Conservation (phyloP, 2,797 vertebrate genomes). For the Hippocampus kuda region DNA sequence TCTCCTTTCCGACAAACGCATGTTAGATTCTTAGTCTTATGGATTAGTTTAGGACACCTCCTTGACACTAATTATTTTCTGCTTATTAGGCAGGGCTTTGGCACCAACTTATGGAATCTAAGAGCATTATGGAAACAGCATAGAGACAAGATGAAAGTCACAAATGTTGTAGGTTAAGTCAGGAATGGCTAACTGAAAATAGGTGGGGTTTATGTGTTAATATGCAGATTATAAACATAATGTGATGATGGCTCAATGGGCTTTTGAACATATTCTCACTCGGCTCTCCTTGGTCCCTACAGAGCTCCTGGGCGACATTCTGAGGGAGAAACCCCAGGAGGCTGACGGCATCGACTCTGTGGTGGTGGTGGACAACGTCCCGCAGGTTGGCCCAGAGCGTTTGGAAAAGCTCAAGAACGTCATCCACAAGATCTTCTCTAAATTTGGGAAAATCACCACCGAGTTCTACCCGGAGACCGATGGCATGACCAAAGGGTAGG, state of each 20-base stretch:
- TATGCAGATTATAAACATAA: too few relatives aligned
- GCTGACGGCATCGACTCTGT: slow-evolving; percentile 95
- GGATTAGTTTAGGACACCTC: too few relatives aligned
- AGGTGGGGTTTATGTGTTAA: too few relatives aligned
- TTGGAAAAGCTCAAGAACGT: slow-evolving; percentile 95
- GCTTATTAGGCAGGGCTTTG: too few relatives aligned
- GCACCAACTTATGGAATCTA: too few relatives aligned
- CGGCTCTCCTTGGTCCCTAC: not conserved
- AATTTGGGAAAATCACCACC: slow-evolving; percentile 94
- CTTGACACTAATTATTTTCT: too few relatives aligned
- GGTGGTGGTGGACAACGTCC: slow-evolving; percentile 90
- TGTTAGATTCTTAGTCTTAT: too few relatives aligned
- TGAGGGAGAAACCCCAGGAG: slow-evolving; percentile 83
- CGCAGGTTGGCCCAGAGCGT: slow-evolving; percentile 88
- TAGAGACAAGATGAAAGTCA: too few relatives aligned
- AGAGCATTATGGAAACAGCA: too few relatives aligned
- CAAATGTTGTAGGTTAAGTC: too few relatives aligned
- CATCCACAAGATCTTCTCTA: slow-evolving; percentile 97
- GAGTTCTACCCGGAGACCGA: slow-evolving; percentile 93
- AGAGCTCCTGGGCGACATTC: slow-evolving; percentile 82
- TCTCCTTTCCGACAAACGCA: too few relatives aligned
- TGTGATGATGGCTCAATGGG: not conserved
- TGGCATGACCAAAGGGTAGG: slow-evolving; percentile 89
- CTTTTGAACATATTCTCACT: not conserved
- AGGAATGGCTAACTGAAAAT: too few relatives aligned